Conservation (phyloP, 2,888 invertebrate species). For the Agonopterix heracliana region DNA sequence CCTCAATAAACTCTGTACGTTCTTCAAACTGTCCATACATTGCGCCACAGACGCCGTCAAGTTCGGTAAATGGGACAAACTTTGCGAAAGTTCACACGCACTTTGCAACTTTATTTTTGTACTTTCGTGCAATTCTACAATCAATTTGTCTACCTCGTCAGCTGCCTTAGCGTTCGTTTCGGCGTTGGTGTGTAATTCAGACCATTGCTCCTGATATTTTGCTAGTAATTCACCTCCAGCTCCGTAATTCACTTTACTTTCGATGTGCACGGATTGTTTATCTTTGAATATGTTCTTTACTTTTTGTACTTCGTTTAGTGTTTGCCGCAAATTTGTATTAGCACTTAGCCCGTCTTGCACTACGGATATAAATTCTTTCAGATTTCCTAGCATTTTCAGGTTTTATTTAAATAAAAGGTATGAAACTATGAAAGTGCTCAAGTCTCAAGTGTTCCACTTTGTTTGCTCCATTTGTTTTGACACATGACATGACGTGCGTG, state of each 20-base stretch:
- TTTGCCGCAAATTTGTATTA: conserved; percentile 58
- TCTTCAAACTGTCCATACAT: conserved; percentile 68
- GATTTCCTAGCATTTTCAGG: conserved; percentile 57
- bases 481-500: too few species aligned
- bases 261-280: conserved; percentile 44
- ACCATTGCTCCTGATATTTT: conserved; percentile 84
- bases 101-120: conserved; percentile 46
- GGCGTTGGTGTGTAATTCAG: conserved; percentile 79
- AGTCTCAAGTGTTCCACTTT: too few species aligned
- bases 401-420: neutral
- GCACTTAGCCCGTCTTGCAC: conserved; percentile 64
- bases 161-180: conserved; percentile 81
- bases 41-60: conserved; percentile 64
- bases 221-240: conserved; percentile 82
- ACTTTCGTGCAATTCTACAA: conserved; percentile 47
- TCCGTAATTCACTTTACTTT: conserved; percentile 66
- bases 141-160: conserved; percentile 65
- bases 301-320: conserved; percentile 63
- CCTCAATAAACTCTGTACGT: conserved; percentile 75
- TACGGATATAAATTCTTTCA: conserved; percentile 66
- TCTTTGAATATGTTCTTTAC: conserved; percentile 63
- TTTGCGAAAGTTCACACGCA: conserved; percentile 52
- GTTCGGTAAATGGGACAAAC: conserved; percentile 49
- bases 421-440: neutral
- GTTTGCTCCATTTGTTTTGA: too few species aligned